Percentiles rank a stretch among this genome's conserved stretches.
Evolutionary conservation across 2,113 vertebrate species (phyloP).

Genomic region (Arothron firmamentum): DNA sequence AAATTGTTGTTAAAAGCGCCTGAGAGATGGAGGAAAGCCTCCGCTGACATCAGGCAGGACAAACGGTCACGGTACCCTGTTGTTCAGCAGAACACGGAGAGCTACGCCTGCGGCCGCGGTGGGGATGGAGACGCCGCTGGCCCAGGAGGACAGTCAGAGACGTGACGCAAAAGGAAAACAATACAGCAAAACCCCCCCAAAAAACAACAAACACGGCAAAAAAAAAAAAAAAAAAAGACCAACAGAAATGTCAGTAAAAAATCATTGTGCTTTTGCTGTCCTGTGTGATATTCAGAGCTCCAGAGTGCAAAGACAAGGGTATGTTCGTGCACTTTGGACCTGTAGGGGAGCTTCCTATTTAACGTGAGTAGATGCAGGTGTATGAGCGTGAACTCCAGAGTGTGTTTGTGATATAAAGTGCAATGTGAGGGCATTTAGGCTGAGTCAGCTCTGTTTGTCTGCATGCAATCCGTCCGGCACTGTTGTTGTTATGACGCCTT

Average conservation of each 20-base stretch:
- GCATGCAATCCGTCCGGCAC: constrained; percentile 22
- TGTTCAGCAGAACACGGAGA: constrained; percentile 50
- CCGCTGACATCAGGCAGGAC: background rate
- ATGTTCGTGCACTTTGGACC: constrained; percentile 50
- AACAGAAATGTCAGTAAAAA: constrained; percentile 61
- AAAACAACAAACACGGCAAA: constrained; percentile 3
- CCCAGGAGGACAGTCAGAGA: constrained; percentile 3
- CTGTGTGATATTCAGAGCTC: constrained; percentile 53
- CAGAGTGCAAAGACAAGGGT: constrained; percentile 25
- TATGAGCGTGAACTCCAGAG: constrained; percentile 2
- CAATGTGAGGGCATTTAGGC: constrained; percentile 62
- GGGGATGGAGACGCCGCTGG: background rate
- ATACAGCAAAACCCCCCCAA: background rate
- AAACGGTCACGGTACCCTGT: constrained; percentile 44
- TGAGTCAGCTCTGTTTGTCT: constrained; percentile 35
- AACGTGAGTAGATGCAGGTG: constrained; percentile 29
- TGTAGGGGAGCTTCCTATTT: constrained; percentile 23
- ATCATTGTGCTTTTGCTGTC: constrained; percentile 71
- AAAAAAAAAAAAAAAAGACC: constrained; percentile 30
- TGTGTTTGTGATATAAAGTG: constrained; percentile 59
- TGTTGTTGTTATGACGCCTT: constrained; percentile 2
- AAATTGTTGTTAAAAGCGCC: constrained; percentile 45
- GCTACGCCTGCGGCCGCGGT: too few relatives aligned
- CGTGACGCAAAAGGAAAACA: constrained; percentile 4
- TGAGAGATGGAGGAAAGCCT: constrained; percentile 51